phyloP scores from a whole-genome alignment of 2,888 invertebrate species.

The Smittia aterrima region DNA sequence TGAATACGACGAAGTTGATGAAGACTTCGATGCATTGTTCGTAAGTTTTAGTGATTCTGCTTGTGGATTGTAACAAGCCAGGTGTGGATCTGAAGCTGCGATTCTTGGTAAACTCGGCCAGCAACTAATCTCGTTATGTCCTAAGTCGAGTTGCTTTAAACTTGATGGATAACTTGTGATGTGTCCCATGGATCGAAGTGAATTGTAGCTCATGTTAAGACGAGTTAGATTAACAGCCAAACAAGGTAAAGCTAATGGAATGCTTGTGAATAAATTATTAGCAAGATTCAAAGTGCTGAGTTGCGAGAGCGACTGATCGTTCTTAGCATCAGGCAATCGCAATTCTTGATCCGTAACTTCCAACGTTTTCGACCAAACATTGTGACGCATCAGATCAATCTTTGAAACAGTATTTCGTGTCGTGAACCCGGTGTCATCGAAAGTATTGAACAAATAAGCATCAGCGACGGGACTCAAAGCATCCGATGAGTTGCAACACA shows the following conservation, averaged over 20 bases:
- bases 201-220: slow-evolving; percentile 90
- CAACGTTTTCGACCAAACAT: slow-evolving; percentile 69
- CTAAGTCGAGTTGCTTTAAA: slow-evolving; percentile 87
- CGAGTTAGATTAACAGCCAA: slow-evolving; percentile 81
- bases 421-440: slow-evolving; percentile 14
- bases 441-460: slow-evolving; percentile 42
- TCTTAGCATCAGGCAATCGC: slow-evolving; percentile 59
- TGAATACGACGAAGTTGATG: slow-evolving; percentile 49
- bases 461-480: slow-evolving; percentile 42
- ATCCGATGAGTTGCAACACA: slow-evolving; percentile 34
- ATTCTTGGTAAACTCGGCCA: slow-evolving; percentile 86
- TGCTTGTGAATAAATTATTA: slow-evolving; percentile 83
- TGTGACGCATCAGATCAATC: slow-evolving; percentile 69
- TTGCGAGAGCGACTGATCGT: slow-evolving; percentile 61
- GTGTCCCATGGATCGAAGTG: slow-evolving; percentile 57
- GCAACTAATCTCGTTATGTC: slow-evolving; percentile 84
- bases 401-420: slow-evolving; percentile 44
- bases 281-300: slow-evolving; percentile 79
- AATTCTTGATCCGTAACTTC: slow-evolving; percentile 66
- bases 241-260: slow-evolving; percentile 88
- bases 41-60: slow-evolving; percentile 43
- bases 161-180: slow-evolving; percentile 84
- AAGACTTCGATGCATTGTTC: slow-evolving; percentile 54
- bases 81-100: slow-evolving; percentile 61
- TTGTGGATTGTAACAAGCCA: slow-evolving; percentile 68